Evolutionary conservation across 30 jellyfish, hydroid and myxozoan species (phyloP).

Genomic region (Catostylus mosaicus): DNA sequence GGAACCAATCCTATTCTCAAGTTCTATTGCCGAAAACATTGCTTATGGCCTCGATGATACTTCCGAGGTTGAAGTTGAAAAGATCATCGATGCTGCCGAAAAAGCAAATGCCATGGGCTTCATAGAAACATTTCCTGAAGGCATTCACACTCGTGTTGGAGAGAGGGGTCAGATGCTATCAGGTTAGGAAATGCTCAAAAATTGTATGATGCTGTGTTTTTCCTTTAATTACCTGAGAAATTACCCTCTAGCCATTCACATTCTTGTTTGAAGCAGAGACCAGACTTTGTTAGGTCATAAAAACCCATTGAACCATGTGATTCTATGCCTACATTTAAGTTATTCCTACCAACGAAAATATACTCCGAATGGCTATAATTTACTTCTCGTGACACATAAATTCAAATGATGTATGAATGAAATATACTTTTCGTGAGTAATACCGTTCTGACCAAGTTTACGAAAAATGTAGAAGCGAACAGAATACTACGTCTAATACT

Average conservation of each 20-base stretch:
- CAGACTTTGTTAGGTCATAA: neutral
- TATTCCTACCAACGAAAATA: neutral
- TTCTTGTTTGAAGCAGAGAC: neutral
- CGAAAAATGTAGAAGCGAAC: too few species aligned
- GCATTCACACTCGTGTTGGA: conserved; percentile 94
- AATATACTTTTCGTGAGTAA: too few species aligned
- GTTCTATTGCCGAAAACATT: conserved; percentile 88
- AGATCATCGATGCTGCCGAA: conserved; percentile 85
- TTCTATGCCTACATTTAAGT: neutral
- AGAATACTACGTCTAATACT: too few species aligned
- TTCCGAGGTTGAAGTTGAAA: conserved; percentile 41
- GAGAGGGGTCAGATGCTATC: conserved; percentile 99
- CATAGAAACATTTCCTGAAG: conserved; percentile 82
- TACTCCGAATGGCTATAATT: neutral
- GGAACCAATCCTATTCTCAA: conserved; percentile 95
- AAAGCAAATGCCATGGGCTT: conserved; percentile 97
- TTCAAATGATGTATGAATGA: too few species aligned
- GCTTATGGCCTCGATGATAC: conserved; percentile 79
- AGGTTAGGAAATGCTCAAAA: too few species aligned
- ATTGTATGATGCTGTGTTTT: neutral
- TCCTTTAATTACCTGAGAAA: neutral
- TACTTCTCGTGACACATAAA: too few species aligned
- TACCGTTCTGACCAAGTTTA: too few species aligned
- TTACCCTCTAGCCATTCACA: too few species aligned
- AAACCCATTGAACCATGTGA: neutral